These are phyloP conservation scores for Drosophila micromelanica DNA, from an alignment of 1,140 invertebrate species.

Conservation along the genomic window DNA sequence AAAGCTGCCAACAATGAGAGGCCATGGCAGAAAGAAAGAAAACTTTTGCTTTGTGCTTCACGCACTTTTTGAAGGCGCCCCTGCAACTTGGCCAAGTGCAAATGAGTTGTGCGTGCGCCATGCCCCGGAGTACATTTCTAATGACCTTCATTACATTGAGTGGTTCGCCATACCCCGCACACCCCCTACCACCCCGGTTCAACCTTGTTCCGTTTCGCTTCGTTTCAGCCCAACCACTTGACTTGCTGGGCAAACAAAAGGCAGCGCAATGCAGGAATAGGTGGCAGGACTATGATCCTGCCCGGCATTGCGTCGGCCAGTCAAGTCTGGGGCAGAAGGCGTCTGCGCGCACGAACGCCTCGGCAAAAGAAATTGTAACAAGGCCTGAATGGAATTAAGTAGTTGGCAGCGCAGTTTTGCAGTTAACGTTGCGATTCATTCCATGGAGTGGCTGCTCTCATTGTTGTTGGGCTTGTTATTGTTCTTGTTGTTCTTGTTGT, in stretches of 20 bases:
- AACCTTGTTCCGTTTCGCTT: conserved; percentile 17
- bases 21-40: conserved; percentile 30
- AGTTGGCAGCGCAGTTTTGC: conserved; percentile 17
- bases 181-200: too few species aligned
- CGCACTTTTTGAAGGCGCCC: conserved; percentile 50
- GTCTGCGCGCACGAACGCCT: conserved; percentile 57
- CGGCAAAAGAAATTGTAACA: conserved; percentile 29
- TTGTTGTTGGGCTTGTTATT: conserved; percentile 7
- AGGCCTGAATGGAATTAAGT: conserved; percentile 33
- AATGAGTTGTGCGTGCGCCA: conserved; percentile 38
- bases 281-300: conserved; percentile 30
- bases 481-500: conserved; percentile 19
- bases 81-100: conserved; percentile 51
- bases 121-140: conserved; percentile 62
- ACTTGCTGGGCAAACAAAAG: conserved; percentile 18
- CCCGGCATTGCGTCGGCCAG: not conserved
- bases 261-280: conserved; percentile 6
- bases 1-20: conserved; percentile 68
- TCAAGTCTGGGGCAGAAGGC: not conserved
- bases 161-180: conserved; percentile 26
- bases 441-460: conserved; percentile 25
- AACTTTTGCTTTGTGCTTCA: conserved; percentile 51
- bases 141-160: conserved; percentile 81
- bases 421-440: conserved; percentile 19
- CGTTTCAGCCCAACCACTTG: not conserved